These are phyloP conservation scores for Brachionus plicatilis DNA, from an alignment of 1,140 invertebrate species.

Conservation along the genomic window DNA sequence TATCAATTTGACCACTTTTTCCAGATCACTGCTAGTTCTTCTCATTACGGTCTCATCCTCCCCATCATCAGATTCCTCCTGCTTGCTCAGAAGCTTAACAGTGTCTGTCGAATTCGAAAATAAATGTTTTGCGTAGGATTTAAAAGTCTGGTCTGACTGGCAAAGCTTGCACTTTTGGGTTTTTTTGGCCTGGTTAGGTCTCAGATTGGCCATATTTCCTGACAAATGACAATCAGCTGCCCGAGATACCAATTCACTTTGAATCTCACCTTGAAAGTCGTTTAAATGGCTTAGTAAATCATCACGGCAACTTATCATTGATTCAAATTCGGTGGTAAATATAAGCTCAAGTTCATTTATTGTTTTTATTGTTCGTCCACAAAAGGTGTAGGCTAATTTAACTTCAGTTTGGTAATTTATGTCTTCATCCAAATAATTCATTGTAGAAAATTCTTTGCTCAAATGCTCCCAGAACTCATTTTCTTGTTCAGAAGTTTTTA, in stretches of 20 bases:
- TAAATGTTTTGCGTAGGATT: constrained; percentile 58
- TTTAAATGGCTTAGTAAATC: constrained; percentile 50
- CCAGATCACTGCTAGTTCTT: neutral
- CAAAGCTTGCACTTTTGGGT: constrained; percentile 57
- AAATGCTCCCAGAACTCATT: constrained; percentile 6
- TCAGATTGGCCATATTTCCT: constrained; percentile 43
- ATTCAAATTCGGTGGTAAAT: constrained; percentile 54
- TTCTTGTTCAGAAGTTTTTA: neutral
- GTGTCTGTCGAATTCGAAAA: neutral
- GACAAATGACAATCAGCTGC: constrained; percentile 67
- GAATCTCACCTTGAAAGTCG: constrained; percentile 48
- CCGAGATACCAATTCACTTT: constrained; percentile 57
- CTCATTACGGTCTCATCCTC: constrained; percentile 41
- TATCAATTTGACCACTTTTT: constrained; percentile 13
- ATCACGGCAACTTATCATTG: constrained; percentile 52
- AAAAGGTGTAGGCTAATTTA: neutral
- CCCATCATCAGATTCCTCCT: constrained; percentile 43
- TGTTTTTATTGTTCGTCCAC: neutral
- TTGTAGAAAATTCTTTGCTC: neutral
- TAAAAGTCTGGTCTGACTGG: constrained; percentile 56
- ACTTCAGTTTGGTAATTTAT: neutral
- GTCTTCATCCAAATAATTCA: neutral
- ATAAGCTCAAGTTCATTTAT: constrained; percentile 54
- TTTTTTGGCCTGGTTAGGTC: constrained; percentile 12
- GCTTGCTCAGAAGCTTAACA: constrained; percentile 45